Base-by-base conservation (phyloP, 64 coral and sea anemone genomes). In the Stylophora pistillata region DNA sequence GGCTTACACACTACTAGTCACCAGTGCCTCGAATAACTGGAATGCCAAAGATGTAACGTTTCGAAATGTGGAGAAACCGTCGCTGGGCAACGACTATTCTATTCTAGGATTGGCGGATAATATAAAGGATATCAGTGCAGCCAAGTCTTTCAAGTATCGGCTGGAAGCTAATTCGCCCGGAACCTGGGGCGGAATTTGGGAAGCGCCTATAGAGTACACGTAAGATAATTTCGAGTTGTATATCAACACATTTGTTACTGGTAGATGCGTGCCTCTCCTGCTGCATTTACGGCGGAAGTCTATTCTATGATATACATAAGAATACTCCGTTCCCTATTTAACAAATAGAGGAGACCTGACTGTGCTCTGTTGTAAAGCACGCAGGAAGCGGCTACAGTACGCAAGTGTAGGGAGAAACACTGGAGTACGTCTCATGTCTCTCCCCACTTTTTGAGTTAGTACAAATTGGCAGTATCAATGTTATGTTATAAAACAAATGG, bases 101-200 rank as follows among this genome's bases (percentile, higher is more conserved):
- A 91, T 91, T 63, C 53, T 91, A 13, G 89, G 89, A 68, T 55
- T 76, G 9, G 89, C 56, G 1, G 89, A 91, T 47, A 41, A 56
- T 13, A 91, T 91, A 31, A 91, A 77, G 37, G 72, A 37, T 5
- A 32, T 86, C 9, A 91, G 89, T 64, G 80, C 20, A 34, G 78
- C 81, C 4, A 86, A 91, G 71, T 86, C 31, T 26, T 86, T 91
- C 32, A 86, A 63, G 73, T 91, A 91, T 78, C 77, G 77, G 23
- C 74, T 91, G 79, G 89, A 91, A 23, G 89, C 81, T 56, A 84
- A 77, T 25, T 58, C 54, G 23, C 60, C 71, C 76, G 79, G 79
- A 63, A 47, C 79, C 26, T 91, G 89, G 89, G 89, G 89, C 26
- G 89, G 89, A 85, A 80, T 91, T 59, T 91, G 89, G 89, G 80